phyloP scores from a whole-genome alignment of 2,888 invertebrate genomes.

The Camponotus fellah region DNA sequence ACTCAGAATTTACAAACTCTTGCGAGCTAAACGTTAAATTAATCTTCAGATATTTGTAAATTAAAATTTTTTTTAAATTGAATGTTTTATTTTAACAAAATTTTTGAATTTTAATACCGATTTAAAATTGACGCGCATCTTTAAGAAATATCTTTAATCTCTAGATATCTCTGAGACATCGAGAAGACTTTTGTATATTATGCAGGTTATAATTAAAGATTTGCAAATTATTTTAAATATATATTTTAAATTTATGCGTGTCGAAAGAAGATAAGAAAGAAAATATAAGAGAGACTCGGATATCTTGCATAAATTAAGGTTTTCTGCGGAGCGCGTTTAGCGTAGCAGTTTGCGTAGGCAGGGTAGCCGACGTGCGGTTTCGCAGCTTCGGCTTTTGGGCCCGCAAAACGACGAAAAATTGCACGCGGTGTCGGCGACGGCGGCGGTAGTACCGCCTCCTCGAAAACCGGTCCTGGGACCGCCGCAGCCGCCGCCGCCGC shows the following conservation, averaged over 20 bases:
- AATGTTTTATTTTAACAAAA: not conserved
- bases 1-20: not conserved
- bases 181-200: not conserved
- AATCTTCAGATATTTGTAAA: not conserved
- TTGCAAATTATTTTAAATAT: not conserved
- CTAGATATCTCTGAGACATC: not conserved
- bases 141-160: not conserved
- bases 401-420: slow-evolving; percentile 65
- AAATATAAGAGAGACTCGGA: not conserved
- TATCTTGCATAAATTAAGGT: not conserved
- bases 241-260: not conserved
- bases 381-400: slow-evolving; percentile 67
- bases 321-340: not conserved
- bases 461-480: slow-evolving; percentile 74
- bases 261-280: not conserved
- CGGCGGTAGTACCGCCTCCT: slow-evolving; percentile 42
- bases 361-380: slow-evolving; percentile 42
- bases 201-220: not conserved
- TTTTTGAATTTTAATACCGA: not conserved
- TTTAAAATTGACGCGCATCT: not conserved
- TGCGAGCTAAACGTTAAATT: not conserved
- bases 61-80: not conserved
- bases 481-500: slow-evolving; percentile 58
- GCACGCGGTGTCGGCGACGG: slow-evolving; percentile 46
- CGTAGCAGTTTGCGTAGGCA: not conserved